A percentile compares a stretch with the other conserved stretches of the same genome.
phyloP scores from a whole-genome alignment of 2,797 vertebrate species.

The Meriones psammophilus region DNA sequence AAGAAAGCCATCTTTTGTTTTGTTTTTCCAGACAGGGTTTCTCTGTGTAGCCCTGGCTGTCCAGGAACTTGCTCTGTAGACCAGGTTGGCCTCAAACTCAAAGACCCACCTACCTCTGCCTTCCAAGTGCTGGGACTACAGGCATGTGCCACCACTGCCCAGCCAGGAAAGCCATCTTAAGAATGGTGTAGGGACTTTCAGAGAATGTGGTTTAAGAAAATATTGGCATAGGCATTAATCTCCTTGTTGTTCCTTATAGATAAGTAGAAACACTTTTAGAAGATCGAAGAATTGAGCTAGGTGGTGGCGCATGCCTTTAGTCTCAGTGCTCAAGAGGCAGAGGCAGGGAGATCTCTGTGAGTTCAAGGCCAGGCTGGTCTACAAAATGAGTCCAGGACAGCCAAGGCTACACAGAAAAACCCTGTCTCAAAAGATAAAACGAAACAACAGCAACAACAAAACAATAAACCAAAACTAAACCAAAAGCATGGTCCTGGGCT shows the following conservation, averaged over 20 bases:
- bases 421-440: not conserved
- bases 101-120: too few species aligned
- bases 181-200: not conserved
- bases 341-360: not conserved
- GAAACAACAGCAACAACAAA: not conserved
- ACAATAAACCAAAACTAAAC: not conserved
- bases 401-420: not conserved
- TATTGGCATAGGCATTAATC: not conserved
- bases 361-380: not conserved
- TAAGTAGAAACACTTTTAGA: not conserved
- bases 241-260: not conserved
- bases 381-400: not conserved
- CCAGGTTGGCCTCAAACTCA: too few species aligned
- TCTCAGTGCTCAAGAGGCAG: not conserved
- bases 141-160: too few species aligned
- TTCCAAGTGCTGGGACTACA: too few species aligned
- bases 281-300: not conserved
- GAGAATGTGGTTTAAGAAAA: not conserved
- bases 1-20: slow-evolving; percentile 27
- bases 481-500: not conserved
- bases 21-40: too few species aligned
- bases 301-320: too few species aligned
- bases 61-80: too few species aligned
- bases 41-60: too few species aligned
- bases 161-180: slow-evolving; percentile 39